phyloP scores from a whole-genome alignment of 2,888 invertebrate species.

The Chymomyza amoena region DNA sequence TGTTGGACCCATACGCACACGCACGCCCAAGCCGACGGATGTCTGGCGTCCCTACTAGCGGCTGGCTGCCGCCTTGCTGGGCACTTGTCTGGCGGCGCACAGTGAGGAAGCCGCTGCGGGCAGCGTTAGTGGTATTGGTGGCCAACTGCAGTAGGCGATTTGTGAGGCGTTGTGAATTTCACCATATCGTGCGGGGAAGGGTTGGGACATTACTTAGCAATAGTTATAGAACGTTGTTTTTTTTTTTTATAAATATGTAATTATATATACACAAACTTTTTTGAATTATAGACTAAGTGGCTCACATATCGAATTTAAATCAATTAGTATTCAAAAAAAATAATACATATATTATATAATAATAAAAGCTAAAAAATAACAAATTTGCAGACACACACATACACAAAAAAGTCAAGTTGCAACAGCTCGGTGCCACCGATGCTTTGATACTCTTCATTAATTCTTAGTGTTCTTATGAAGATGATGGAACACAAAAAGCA shows the following conservation, averaged over 20 bases:
- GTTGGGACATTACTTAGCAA: neutral
- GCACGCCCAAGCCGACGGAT: conserved; percentile 81
- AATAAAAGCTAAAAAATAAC: conserved; percentile 22
- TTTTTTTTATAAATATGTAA: neutral
- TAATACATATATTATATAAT: conserved; percentile 26
- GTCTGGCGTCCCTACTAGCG: conserved; percentile 88
- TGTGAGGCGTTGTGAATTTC: neutral
- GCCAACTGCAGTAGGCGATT: neutral
- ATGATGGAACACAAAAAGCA: no score
- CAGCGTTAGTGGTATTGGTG: conserved; percentile 14
- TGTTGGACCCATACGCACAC: conserved; percentile 77
- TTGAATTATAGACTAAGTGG: conserved; percentile 46
- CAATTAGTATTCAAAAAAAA: conserved; percentile 54
- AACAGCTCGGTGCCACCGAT: neutral
- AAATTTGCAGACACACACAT: neutral
- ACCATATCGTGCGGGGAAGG: neutral
- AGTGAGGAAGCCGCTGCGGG: conserved; percentile 11
- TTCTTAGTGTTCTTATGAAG: no score
- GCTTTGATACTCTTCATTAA: neutral
- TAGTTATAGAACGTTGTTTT: neutral
- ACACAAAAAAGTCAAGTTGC: neutral
- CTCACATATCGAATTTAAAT: conserved; percentile 77
- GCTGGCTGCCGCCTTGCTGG: conserved; percentile 72
- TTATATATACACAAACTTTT: conserved; percentile 5
- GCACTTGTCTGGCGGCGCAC: conserved; percentile 58